Evolutionary conservation across 2,888 invertebrate species (phyloP).

Genomic region (Napeogenes inachia): DNA sequence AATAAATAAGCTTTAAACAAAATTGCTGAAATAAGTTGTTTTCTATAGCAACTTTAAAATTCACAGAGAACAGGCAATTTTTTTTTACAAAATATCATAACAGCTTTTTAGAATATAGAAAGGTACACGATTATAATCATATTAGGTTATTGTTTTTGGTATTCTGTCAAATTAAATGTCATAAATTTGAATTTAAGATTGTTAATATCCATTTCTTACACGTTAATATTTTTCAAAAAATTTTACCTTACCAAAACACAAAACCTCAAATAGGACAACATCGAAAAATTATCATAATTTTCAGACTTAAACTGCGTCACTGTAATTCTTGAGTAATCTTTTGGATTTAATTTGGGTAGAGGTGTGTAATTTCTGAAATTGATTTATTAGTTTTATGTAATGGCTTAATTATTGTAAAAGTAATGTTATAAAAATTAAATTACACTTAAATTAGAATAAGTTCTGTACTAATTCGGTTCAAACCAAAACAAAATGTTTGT

Average conservation of each 20-base stretch:
- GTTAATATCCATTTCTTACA: no score
- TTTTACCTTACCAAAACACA: conserved; percentile 51
- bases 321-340: conserved; percentile 59
- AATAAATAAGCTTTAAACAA: conserved; percentile 3
- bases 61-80: no score
- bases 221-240: background rate
- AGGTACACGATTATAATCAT: no score
- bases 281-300: conserved; percentile 54
- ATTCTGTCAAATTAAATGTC: no score
- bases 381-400: background rate
- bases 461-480: background rate
- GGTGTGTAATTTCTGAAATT: conserved; percentile 59
- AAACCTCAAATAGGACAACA: conserved; percentile 60
- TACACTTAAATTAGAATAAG: background rate
- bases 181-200: no score
- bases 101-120: no score
- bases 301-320: conserved; percentile 56
- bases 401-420: conserved; percentile 8
- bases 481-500: background rate
- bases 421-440: background rate
- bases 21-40: no score
- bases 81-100: no score
- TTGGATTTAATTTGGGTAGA: conserved; percentile 60
- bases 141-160: no score
- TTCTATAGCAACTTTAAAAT: no score